These are phyloP conservation scores for Leptopilina drosophilae DNA, from an alignment of 2,888 invertebrate species.

Conservation along the genomic window DNA sequence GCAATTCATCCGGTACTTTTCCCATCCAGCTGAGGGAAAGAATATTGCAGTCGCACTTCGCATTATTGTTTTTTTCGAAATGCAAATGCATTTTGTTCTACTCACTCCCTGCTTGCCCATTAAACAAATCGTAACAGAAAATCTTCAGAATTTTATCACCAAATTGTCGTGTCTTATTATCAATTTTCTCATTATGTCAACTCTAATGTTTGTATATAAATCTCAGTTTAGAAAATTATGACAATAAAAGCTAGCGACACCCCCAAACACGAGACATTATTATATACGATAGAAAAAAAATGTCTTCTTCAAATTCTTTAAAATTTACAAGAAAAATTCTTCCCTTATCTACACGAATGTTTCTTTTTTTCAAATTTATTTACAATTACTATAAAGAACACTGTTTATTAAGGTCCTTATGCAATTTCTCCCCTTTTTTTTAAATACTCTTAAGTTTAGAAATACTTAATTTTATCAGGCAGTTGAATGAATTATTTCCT, in stretches of 20 bases:
- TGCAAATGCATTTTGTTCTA: conserved; percentile 90
- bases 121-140: conserved; percentile 44
- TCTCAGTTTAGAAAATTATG: background rate
- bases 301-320: background rate
- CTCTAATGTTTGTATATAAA: background rate
- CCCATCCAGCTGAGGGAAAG: conserved; percentile 99
- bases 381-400: background rate
- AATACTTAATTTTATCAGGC: background rate
- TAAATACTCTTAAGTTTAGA: background rate
- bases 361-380: background rate
- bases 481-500: background rate
- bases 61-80: conserved; percentile 95
- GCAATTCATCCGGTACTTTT: conserved; percentile 96
- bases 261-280: background rate
- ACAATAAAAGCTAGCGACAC: conserved; percentile 25
- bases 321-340: background rate
- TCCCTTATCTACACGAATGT: background rate
- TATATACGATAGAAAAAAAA: background rate
- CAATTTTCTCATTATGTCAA: conserved; percentile 30
- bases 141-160: conserved; percentile 6
- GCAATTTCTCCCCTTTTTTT: background rate
- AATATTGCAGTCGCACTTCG: conserved; percentile 96
- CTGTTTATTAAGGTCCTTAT: background rate
- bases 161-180: background rate
- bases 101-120: conserved; percentile 50